Evolutionary conservation across 2,797 vertebrate species (phyloP).

Genomic region (Neosalanx taihuensis): DNA sequence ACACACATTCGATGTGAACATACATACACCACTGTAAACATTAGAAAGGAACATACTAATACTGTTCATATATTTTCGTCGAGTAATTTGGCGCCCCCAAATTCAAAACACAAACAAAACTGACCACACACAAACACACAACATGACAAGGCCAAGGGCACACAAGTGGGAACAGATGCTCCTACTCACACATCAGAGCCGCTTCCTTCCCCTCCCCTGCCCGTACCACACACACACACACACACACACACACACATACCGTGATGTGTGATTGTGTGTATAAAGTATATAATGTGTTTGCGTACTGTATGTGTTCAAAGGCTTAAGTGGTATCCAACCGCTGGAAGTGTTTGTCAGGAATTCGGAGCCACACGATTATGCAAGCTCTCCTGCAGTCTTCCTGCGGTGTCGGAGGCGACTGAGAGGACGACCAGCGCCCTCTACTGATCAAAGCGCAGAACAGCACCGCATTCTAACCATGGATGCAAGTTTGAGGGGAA

Average conservation of each 20-base stretch:
- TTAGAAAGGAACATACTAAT: too few relatives aligned
- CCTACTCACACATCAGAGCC: not conserved
- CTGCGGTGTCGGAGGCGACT: not conserved
- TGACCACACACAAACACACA: conserved; percentile 10
- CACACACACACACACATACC: not conserved
- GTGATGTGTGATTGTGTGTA: conserved; percentile 9
- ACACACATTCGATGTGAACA: conserved; percentile 36
- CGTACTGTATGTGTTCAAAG: conserved; percentile 8
- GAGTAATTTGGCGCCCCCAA: too few relatives aligned
- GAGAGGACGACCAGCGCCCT: conserved; percentile 14
- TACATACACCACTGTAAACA: conserved; percentile 14
- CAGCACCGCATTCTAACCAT: too few relatives aligned
- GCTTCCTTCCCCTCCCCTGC: not conserved
- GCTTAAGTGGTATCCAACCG: conserved; percentile 15
- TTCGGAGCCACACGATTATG: not conserved
- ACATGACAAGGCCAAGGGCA: not conserved
- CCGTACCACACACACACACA: not conserved
- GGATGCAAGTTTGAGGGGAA: not conserved
- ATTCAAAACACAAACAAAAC: conserved; percentile 3
- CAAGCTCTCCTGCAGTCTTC: not conserved
- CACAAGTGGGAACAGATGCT: conserved; percentile 1
- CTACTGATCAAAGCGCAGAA: not conserved
- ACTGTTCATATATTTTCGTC: too few relatives aligned
- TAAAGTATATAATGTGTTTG: conserved; percentile 11
- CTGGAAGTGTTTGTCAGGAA: not conserved